Evolutionary conservation across 2,797 vertebrate genomes (phyloP).

Genomic region (Phrynocephalus forsythii): DNA sequence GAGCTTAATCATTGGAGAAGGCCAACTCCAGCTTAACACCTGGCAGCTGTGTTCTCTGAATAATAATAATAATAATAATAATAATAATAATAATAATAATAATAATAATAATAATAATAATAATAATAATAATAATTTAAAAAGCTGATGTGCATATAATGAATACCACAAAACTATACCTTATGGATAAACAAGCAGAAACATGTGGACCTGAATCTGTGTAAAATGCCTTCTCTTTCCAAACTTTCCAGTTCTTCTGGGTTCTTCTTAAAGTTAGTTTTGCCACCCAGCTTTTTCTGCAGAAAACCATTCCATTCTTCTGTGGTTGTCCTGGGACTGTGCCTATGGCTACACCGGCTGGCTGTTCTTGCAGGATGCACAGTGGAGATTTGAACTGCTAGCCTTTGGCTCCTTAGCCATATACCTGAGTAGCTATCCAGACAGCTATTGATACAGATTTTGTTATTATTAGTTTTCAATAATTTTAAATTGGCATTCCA

Average conservation of each 20-base stretch:
- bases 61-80: background rate
- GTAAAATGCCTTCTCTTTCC: background rate
- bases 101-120: background rate
- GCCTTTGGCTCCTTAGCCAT: too few species aligned
- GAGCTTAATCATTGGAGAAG: too few species aligned
- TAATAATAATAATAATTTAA: too few species aligned
- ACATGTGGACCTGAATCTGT: background rate
- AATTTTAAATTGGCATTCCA: background rate
- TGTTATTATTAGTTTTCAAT: background rate
- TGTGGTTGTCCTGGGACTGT: too few species aligned
- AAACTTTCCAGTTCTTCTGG: background rate
- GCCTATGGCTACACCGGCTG: too few species aligned
- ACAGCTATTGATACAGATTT: too few species aligned
- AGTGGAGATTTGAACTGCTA: too few species aligned
- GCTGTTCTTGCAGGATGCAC: too few species aligned
- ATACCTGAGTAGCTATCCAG: too few species aligned
- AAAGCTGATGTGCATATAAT: background rate
- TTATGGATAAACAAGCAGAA: background rate
- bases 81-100: background rate
- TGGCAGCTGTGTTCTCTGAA: too few species aligned
- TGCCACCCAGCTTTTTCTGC: background rate
- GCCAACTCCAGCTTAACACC: too few species aligned
- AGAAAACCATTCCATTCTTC: background rate
- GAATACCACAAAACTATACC: background rate
- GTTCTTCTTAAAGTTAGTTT: background rate